Evolutionary conservation across 2,797 vertebrate species (phyloP), one percentile per base, ranked within the genome.

Genomic region (Coccyzus lansbergi): DNA sequence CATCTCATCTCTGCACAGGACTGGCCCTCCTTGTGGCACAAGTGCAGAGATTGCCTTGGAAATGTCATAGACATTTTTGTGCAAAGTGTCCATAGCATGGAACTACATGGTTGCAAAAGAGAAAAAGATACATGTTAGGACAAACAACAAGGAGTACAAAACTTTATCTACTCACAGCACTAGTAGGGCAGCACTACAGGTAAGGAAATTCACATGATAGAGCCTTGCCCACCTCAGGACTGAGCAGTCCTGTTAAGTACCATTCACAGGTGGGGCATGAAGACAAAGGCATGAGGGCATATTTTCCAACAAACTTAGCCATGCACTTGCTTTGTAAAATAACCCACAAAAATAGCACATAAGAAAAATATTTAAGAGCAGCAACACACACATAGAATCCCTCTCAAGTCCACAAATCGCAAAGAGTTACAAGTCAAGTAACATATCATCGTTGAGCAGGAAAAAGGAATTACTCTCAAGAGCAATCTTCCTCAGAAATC

Each of bases 11-110:
- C 99, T 97, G 97, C 99, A 99, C 34, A 99, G 98, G 56, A 99
- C 99, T 0, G 99, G 99, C 29, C 99, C 99, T 5, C 99, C 99
- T 98, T 99, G 99, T 12, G 99, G 99, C 93, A 99, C 99, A 89
- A 99, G 98, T 1, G 99, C 99, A 1, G 99, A 98, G 77, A 99
- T 99, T 86, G 99, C 99, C 96, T 98, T 99, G 86, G 99, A 99
- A 97, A 99, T 99, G 96, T 99, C 99, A 3, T 99, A 99, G 93
- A 98, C 97, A 3, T 98, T 99, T 97, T 98, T 98, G 94, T 99
- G 98, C 96, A 99, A 98, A 7, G 99, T 99, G 97, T 99, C 99
- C 99, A 99, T 99, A 64, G 99, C 99, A 5, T 99, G 99, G 96
- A 99, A 99, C 99, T 99, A 78, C 2, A 9, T 1, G 15, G 36